Evolutionary conservation across 92 coral and sea anemone genomes (phyloP).

Genomic region (Epizoanthus rinbou): DNA sequence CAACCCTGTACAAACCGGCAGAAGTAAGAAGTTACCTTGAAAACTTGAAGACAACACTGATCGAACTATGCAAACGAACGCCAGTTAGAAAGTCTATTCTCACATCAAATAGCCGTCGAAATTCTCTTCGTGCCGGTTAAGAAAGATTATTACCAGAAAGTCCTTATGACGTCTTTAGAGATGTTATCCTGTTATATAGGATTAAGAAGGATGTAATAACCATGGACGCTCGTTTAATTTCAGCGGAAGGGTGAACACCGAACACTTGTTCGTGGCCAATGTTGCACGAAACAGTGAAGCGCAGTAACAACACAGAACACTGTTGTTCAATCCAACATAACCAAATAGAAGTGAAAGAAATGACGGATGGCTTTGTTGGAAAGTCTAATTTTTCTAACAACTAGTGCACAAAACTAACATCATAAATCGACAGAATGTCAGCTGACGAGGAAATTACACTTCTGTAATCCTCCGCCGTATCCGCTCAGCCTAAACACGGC

Average conservation of each 20-base stretch:
- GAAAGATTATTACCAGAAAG: neutral
- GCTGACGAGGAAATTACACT: no score
- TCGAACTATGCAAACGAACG: neutral
- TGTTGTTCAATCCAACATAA: neutral
- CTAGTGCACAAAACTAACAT: no score
- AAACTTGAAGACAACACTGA: constrained; percentile 1
- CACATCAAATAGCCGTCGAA: constrained; percentile 5
- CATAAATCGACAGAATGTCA: no score
- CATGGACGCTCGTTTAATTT: neutral
- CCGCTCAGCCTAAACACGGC: no score
- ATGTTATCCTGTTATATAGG: neutral
- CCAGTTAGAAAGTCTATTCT: constrained; percentile 4
- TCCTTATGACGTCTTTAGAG: neutral
- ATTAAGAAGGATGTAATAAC: neutral
- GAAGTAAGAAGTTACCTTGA: constrained; percentile 17
- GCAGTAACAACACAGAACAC: no score
- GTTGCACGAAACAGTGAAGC: neutral
- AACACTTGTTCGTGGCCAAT: neutral
- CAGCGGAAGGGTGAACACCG: neutral
- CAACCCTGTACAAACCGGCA: constrained; percentile 12
- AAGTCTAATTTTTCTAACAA: no score
- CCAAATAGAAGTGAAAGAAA: neutral
- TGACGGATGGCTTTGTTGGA: no score
- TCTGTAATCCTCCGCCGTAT: no score
- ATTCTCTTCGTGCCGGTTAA: constrained; percentile 30